phyloP scores from a whole-genome alignment of 2,797 vertebrate species.

The Cryptoblepharus egeriae region DNA sequence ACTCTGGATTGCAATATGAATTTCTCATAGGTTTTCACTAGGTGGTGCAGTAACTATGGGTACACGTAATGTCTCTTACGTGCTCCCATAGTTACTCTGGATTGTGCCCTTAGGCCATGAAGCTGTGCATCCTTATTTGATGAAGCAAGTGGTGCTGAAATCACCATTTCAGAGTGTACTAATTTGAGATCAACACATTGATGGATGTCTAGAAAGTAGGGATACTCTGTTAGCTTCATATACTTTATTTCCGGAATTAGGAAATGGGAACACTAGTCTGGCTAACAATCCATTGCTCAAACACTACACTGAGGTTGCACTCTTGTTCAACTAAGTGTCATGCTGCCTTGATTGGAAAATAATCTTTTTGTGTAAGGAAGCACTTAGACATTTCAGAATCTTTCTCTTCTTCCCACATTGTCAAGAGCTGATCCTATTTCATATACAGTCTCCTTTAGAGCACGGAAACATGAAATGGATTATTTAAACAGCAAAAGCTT shows the following conservation, averaged over 20 bases:
- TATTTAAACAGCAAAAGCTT: constrained; percentile 9
- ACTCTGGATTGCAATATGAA: no score
- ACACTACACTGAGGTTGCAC: neutral
- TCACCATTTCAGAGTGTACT: neutral
- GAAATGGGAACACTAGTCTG: neutral
- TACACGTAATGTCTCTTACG: no score
- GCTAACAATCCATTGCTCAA: neutral
- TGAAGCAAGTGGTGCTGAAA: neutral
- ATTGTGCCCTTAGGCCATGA: neutral
- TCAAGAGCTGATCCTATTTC: constrained; percentile 2
- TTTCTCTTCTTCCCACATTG: neutral
- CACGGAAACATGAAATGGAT: neutral
- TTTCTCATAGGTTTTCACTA: no score
- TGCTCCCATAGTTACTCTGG: no score
- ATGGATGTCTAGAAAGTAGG: neutral
- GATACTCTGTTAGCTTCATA: neutral
- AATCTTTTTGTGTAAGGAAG: constrained; percentile 11
- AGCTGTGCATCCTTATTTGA: neutral
- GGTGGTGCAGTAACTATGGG: no score
- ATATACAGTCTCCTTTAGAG: neutral
- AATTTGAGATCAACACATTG: neutral
- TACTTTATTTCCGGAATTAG: neutral
- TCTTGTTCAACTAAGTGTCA: neutral
- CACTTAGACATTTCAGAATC: constrained; percentile 12
- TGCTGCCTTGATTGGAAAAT: constrained; percentile 2